A percentile compares a stretch with the other conserved stretches of the same genome.
phyloP scores from a whole-genome alignment of 2,888 invertebrate genomes.

The Sthenelais limicola region DNA sequence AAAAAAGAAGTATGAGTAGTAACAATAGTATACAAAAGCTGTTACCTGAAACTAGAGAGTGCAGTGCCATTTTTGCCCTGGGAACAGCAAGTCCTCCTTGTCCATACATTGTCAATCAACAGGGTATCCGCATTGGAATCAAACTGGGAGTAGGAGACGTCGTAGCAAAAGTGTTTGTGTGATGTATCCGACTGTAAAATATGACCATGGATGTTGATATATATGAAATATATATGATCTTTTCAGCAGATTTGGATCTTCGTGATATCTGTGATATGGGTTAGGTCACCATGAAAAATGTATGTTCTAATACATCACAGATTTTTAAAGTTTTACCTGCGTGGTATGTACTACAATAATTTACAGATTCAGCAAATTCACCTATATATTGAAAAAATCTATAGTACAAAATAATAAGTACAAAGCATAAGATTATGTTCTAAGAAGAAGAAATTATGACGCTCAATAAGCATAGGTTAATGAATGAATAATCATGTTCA shows the following conservation, averaged over 20 bases:
- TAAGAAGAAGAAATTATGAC: too few relatives aligned
- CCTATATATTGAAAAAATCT: neutral
- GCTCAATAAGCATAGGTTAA: neutral
- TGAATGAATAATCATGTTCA: neutral
- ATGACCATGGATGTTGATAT: too few relatives aligned
- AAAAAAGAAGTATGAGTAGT: too few relatives aligned
- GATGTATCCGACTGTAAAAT: conserved; percentile 21
- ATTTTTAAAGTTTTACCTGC: too few relatives aligned
- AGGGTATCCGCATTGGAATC: conserved; percentile 18
- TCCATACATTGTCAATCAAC: conserved; percentile 25
- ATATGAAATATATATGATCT: too few relatives aligned
- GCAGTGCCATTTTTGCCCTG: conserved; percentile 35
- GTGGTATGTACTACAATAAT: too few relatives aligned
- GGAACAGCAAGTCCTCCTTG: conserved; percentile 21
- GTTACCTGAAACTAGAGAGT: neutral
- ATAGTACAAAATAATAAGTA: neutral
- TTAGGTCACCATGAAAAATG: too few relatives aligned
- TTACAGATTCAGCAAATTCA: neutral
- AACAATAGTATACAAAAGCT: too few relatives aligned
- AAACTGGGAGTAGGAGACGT: conserved; percentile 23
- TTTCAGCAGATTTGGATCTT: too few relatives aligned
- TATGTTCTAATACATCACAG: too few relatives aligned
- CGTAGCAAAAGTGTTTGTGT: conserved; percentile 35
- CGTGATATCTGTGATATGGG: too few relatives aligned
- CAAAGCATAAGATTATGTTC: too few relatives aligned